Percentiles rank a stretch among this genome's conserved stretches.
phyloP scores from a whole-genome alignment of 2,797 vertebrate species.

The Urocyon cinereoargenteus region DNA sequence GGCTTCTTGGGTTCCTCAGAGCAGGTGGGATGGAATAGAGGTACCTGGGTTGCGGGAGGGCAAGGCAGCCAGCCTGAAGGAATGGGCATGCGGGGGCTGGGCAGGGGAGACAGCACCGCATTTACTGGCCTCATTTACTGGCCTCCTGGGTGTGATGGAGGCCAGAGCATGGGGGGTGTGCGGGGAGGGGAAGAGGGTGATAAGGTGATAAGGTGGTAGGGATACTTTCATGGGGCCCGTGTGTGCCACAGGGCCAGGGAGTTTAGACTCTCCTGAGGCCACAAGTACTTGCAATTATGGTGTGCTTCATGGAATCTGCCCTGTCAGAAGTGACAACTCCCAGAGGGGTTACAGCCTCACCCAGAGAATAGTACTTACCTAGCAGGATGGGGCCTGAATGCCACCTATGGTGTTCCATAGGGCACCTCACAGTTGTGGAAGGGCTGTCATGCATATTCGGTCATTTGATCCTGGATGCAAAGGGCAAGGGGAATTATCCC shows the following conservation, averaged over 20 bases:
- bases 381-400: neutral
- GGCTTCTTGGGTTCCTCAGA: neutral
- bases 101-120: neutral
- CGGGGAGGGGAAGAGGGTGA: too few species aligned
- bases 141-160: too few species aligned
- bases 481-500: neutral
- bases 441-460: neutral
- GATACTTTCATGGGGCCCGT: neutral
- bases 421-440: neutral
- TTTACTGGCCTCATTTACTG: too few species aligned
- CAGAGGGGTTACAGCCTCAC: neutral
- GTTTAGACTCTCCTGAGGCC: neutral
- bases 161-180: neutral
- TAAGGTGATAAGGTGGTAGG: too few species aligned
- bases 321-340: neutral
- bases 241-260: neutral
- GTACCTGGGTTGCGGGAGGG: too few species aligned
- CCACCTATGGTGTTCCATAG: neutral
- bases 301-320: neutral
- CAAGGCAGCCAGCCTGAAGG: neutral
- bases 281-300: neutral
- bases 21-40: neutral
- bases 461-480: neutral
- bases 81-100: too few species aligned
- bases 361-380: neutral